A percentile compares a stretch with the other conserved stretches of the same genome.
These are phyloP conservation scores for Conomelus anceps DNA, from an alignment of 2,888 invertebrate species.

Conservation along the genomic window DNA sequence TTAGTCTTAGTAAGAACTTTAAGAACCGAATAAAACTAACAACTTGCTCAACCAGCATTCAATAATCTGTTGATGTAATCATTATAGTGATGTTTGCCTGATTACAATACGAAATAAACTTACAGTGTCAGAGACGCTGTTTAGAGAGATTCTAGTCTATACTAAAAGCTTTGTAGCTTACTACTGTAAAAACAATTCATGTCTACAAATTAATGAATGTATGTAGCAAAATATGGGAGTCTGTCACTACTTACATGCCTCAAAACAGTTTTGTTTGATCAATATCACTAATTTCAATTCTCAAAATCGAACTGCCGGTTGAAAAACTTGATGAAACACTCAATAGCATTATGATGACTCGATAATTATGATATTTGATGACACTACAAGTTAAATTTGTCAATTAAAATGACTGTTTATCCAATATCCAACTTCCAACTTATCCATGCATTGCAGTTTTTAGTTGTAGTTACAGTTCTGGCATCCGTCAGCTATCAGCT, in stretches of 20 bases:
- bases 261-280: neutral
- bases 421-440: neutral
- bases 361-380: neutral
- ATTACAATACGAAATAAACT: too few relatives aligned
- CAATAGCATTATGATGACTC: neutral
- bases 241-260: neutral
- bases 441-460: neutral
- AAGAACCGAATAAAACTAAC: too few relatives aligned
- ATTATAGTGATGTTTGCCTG: too few relatives aligned
- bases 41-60: too few relatives aligned
- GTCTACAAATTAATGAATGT: neutral
- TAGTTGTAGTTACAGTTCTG: neutral
- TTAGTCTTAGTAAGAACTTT: too few relatives aligned
- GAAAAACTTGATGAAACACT: neutral
- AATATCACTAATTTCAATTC: neutral
- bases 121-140: neutral
- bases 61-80: too few relatives aligned
- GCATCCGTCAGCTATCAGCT: neutral
- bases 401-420: neutral
- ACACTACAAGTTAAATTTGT: neutral
- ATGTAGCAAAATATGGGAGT: neutral
- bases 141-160: neutral
- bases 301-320: too few relatives aligned
- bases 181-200: neutral
- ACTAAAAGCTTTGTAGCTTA: neutral